Evolutionary conservation across 2,797 vertebrate genomes (phyloP), one percentile per base, ranked within the genome.

Genomic region (Myotis pilosus): DNA sequence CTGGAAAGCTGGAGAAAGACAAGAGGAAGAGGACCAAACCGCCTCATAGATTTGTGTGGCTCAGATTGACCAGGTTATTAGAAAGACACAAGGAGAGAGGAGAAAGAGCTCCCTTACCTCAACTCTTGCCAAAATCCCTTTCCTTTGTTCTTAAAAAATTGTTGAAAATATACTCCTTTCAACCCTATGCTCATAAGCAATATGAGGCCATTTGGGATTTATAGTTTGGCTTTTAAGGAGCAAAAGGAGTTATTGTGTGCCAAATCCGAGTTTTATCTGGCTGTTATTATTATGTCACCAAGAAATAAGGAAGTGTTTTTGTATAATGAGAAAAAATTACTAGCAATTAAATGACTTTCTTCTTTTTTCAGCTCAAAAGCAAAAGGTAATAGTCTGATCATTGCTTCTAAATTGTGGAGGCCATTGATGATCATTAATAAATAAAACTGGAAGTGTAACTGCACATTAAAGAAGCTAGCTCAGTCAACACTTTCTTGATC

Each of bases 331-430:
- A 28, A 93, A 95, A 96, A 85, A 92, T 95, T 95, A 69, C 76
- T 85, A 94, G 78, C 92, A 96, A 96, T 95, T 93, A 96, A 96
- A 92, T 92, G 69, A 95, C 33, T 96, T 89, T 94, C 36, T 78
- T 76, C 64, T 64, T 94, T 76, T 84, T 83, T 57, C 49, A 88
- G 64, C 81, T 95, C 76, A 94, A 91, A 92, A 87, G 87, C 12
- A 94, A 94, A 79, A 93, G 44, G 89, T 93, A 92, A 93, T 95
- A 96, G 55, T 92, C 92, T 94, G 94, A 95, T 81, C n/a, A 76
- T 93, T 95, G 55, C 55, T 23, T 81, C 62, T 92, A 87, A 95
- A 96, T 95, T 96, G 78, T 79, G 78, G 47, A 95, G 62, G 44
- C 13, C 62, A 22, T 25, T 92, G 79, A 28, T 95, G 49, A 89